Evolutionary conservation across 2,113 vertebrate species (phyloP), one percentile per base, ranked within the genome.

Genomic region (Pteruthius melanotis): DNA sequence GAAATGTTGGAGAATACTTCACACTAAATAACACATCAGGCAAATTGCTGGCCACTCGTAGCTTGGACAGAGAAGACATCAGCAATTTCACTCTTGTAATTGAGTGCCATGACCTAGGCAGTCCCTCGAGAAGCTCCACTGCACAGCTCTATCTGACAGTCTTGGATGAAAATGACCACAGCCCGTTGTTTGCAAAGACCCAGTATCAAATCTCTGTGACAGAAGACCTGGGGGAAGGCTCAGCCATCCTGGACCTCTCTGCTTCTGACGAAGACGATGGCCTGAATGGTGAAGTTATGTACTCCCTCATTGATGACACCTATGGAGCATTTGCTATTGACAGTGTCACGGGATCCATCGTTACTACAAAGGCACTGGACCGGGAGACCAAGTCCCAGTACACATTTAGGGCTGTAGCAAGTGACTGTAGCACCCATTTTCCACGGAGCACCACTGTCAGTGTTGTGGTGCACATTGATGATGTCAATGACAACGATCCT

Each of bases 141-240:
- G 93, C 96, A 39, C 96, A 97, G n/a, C 68, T 99, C 61, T 95
- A 83, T 39, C 63, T 99, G 50, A 94, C 80, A 7, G 98, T 99
- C 77, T 90, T 99, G 94, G 99, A 99, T 74, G 98, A 98, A 97
- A 99, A 99, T 21, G 99, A 99, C 84, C 98, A 99, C 94, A 97
- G 70, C 80, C 99, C 99, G 0, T 74, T 96, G 16, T 99, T 99
- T 91, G 82, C 85, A 61, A 93, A 71, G 27, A 98, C 94, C 60
- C 98, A 81, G 40, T 99, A 99, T 94, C 97, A 97, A 19, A 87
- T 98, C 74, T 98, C 97, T 1, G 77, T 99, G 83, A 98, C 97
- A 42, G 99, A 99, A 97, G 98, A 98, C 15, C 65, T 98, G 13
- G 83, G 91, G 5, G 91, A 98, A 26, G 99, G 99, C 14, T 97